phyloP scores from a whole-genome alignment of 2,888 invertebrate genomes.

The Lagria hirta region DNA sequence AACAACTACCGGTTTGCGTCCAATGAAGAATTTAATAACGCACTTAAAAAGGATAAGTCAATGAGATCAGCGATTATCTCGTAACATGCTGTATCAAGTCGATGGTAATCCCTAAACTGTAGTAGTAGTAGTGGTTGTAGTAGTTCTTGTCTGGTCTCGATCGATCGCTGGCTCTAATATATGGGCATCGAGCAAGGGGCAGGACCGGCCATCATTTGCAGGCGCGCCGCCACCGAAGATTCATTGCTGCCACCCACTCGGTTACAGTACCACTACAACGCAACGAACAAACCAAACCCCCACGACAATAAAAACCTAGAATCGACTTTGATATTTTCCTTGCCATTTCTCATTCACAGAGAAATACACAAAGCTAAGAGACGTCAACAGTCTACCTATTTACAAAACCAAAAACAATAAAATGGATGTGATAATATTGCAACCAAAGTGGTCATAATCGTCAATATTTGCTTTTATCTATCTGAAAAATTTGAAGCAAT shows the following conservation, averaged over 20 bases:
- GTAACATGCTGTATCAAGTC: conserved; percentile 34
- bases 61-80: conserved; percentile 17
- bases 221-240: conserved; percentile 33
- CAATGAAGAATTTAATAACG: conserved; percentile 18
- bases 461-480: too few species aligned
- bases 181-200: conserved; percentile 45
- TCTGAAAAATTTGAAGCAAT: too few species aligned
- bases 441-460: too few species aligned
- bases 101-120: conserved; percentile 32
- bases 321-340: too few species aligned
- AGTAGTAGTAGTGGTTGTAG: conserved; percentile 35
- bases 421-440: too few species aligned
- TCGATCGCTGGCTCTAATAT: conserved; percentile 45
- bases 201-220: conserved; percentile 49
- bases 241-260: conserved; percentile 29
- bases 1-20: conserved; percentile 10
- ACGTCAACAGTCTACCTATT: too few species aligned
- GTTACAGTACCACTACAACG: conserved; percentile 30
- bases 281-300: conserved; percentile 6
- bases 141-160: conserved; percentile 43
- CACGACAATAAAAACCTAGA: conserved; percentile 22
- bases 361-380: too few species aligned
- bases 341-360: too few species aligned
- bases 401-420: too few species aligned
- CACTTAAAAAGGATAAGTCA: conserved; percentile 12